A percentile compares a stretch with the other conserved stretches of the same genome.
phyloP scores from a whole-genome alignment of 2,797 vertebrate genomes.

The Arrhamphus sclerolepis region DNA sequence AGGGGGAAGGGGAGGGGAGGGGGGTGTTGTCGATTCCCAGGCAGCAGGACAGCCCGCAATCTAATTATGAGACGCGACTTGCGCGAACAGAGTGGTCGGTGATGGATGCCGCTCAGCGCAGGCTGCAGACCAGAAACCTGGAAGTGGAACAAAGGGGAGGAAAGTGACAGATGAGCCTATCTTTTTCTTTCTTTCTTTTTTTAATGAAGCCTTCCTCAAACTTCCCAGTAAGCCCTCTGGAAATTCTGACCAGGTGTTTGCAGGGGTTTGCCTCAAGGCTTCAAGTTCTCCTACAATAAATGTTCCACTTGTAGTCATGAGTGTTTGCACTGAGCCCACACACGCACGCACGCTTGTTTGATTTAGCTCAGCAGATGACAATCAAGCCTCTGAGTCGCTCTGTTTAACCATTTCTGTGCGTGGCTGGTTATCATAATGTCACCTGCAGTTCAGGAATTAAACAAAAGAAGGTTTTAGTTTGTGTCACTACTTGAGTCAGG shows the following conservation, averaged over 20 bases:
- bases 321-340: slow-evolving; percentile 39
- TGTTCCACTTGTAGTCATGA: slow-evolving; percentile 16
- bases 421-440: too few relatives aligned
- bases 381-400: background rate
- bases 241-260: slow-evolving; percentile 39
- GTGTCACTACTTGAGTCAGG: too few relatives aligned
- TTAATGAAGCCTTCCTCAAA: slow-evolving; percentile 14
- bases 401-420: too few relatives aligned
- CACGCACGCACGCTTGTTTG: slow-evolving; percentile 37
- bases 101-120: slow-evolving; percentile 65
- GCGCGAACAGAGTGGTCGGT: slow-evolving; percentile 62
- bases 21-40: slow-evolving; percentile 63
- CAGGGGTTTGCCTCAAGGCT: background rate
- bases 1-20: background rate
- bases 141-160: slow-evolving; percentile 45
- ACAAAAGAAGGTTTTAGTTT: too few relatives aligned
- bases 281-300: background rate
- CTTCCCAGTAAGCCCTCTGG: slow-evolving; percentile 5
- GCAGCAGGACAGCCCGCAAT: slow-evolving; percentile 68
- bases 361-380: slow-evolving; percentile 27
- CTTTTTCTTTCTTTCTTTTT: too few relatives aligned
- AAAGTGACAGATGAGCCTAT: slow-evolving; percentile 47
- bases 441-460: too few relatives aligned
- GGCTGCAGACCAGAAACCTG: slow-evolving; percentile 30
- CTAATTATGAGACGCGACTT: slow-evolving; percentile 74